These are phyloP conservation scores for Xestia ashworthii DNA, from an alignment of 2,888 invertebrate species.

Conservation along the genomic window DNA sequence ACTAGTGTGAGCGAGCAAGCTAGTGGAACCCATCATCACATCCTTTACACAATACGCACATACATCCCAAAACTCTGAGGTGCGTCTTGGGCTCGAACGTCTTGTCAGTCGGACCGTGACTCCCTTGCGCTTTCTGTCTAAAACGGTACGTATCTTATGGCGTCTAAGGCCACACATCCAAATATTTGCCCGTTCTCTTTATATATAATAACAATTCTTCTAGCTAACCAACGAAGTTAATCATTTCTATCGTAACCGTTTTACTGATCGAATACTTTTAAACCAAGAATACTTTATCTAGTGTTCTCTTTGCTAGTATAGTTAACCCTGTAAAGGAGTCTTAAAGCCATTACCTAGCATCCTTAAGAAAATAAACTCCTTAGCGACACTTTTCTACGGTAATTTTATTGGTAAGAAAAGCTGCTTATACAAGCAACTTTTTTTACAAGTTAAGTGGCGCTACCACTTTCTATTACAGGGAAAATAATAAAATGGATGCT, in stretches of 20 bases:
- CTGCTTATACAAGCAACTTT: background rate
- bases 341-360: background rate
- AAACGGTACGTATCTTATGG: no score
- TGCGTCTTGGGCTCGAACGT: no score
- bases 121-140: no score
- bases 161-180: no score
- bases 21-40: slow-evolving; percentile 14
- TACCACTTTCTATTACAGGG: background rate
- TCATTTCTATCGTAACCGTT: background rate
- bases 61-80: no score
- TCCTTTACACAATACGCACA: background rate
- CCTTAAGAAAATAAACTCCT: slow-evolving; percentile 12
- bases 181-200: no score
- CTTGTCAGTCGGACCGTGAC: no score
- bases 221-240: no score
- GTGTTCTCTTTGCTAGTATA: background rate
- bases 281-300: background rate
- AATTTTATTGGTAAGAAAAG: slow-evolving; percentile 6
- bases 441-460: background rate
- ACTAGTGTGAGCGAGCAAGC: background rate
- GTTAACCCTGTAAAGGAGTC: background rate
- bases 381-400: slow-evolving; percentile 13
- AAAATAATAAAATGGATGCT: background rate
- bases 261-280: background rate
- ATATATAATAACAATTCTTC: no score